A percentile compares a stretch with the other conserved stretches of the same genome.
Evolutionary conservation across 1,140 invertebrate genomes (phyloP).

Genomic region (Himalopsyche phryganea): DNA sequence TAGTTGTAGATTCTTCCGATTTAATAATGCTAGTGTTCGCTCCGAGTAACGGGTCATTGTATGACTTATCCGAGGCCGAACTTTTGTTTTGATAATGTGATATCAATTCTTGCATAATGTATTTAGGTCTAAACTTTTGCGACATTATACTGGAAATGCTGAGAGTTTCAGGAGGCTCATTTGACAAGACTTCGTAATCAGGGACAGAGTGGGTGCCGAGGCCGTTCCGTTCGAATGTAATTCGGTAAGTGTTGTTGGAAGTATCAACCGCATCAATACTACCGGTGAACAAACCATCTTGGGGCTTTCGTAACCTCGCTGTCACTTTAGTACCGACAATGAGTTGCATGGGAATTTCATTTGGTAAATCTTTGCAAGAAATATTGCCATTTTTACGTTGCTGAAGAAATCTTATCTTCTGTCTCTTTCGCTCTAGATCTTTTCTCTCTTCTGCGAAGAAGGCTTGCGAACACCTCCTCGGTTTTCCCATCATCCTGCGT

Average conservation of each 20-base stretch:
- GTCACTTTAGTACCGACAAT: slow-evolving; percentile 97
- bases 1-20: slow-evolving; percentile 48
- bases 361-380: slow-evolving; percentile 83
- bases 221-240: slow-evolving; percentile 91
- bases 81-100: slow-evolving; percentile 38
- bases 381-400: slow-evolving; percentile 88
- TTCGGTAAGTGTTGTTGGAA: slow-evolving; percentile 94
- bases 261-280: slow-evolving; percentile 97
- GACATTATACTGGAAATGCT: slow-evolving; percentile 80
- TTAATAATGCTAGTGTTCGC: slow-evolving; percentile 42
- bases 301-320: slow-evolving; percentile 83
- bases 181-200: slow-evolving; percentile 94
- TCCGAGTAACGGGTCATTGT: slow-evolving; percentile 55
- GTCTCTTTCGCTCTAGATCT: slow-evolving; percentile 85
- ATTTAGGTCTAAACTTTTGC: slow-evolving; percentile 71
- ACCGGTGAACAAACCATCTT: slow-evolving; percentile 96
- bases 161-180: slow-evolving; percentile 88
- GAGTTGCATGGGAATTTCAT: slow-evolving; percentile 92
- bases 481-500: slow-evolving; percentile 94
- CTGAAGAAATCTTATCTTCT: slow-evolving; percentile 91
- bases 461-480: slow-evolving; percentile 85
- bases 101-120: slow-evolving; percentile 52
- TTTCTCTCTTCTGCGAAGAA: slow-evolving; percentile 94
- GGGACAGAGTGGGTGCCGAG: slow-evolving; percentile 94
- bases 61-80: slow-evolving; percentile 32